Evolutionary conservation across 2,888 invertebrate species (phyloP), one percentile per base, ranked within the genome.

Genomic region (Trimorus sp.): DNA sequence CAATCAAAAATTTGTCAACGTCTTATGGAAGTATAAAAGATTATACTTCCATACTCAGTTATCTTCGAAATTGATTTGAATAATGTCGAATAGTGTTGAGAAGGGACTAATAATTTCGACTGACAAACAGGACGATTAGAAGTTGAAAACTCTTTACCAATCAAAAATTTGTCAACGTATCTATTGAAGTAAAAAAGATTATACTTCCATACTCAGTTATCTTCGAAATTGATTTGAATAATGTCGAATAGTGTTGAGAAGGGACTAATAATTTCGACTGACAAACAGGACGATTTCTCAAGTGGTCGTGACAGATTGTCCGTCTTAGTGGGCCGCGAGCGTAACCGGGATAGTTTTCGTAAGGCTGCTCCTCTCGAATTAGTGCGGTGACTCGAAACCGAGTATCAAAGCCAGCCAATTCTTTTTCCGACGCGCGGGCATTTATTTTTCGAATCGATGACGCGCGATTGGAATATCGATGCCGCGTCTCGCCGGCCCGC

Each of bases 391-490:
- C 63, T 58, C 70, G 66, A 82, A 74, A 82, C 82, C 74, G 79
- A 75, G 68, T 79, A 65, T 58, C 53, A 58, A 63, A 82, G 75
- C 71, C 49, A 79, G 79, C 69, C 78, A 82, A 82, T 79, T 79
- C 79, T 82, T 82, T 82, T 82, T 82, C 76, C 82, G 79, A 71
- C 82, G 70, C 59, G 60, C 74, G 59, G 58, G 26, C 26, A 82
- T 78, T 77, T 77, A 76, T 80, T 81, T 81, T 81, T 62, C 76
- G 66, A 70, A 75, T 63, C 59, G 70, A 59, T 79, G 40, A 40
- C 73, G 48, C 49, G 49, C 49, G 51, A 48, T 65, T 48, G 71
- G 71, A 71, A 73, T 66, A 71, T 73, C 59, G 51, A 71, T 71
- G 45, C 15, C 9, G 26, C 37, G n/a, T 51, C 15, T 14, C 49